Conservation (phyloP, 2,113 vertebrate species). For the Panthera tigris region DNA sequence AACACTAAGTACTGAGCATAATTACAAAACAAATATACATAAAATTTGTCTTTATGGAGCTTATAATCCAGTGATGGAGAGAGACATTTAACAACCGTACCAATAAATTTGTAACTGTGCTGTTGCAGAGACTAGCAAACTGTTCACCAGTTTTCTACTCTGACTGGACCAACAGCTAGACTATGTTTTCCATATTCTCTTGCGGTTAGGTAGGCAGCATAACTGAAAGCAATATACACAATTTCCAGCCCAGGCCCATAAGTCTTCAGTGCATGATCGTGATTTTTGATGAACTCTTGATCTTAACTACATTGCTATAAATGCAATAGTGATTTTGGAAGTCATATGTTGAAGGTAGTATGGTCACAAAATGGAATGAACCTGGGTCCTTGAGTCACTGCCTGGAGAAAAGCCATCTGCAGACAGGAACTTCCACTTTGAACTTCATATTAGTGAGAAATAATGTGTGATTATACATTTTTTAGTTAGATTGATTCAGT, state of each 20-base stretch:
- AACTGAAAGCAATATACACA: neutral
- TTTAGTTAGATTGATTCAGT: neutral
- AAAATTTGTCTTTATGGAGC: neutral
- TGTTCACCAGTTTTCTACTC: neutral
- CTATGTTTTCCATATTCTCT: neutral
- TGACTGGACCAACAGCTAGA: neutral
- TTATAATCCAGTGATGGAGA: conserved; percentile 16
- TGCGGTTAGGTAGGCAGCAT: neutral
- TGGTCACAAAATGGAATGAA: neutral
- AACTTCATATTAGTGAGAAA: neutral
- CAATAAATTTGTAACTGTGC: neutral
- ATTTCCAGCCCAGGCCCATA: neutral
- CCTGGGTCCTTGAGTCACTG: neutral
- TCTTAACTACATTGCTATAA: neutral
- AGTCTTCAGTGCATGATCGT: neutral
- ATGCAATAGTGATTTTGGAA: neutral
- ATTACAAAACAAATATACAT: neutral
- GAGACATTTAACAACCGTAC: neutral
- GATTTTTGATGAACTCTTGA: neutral
- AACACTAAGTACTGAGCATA: neutral
- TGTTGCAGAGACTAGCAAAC: neutral
- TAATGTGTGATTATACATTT: neutral
- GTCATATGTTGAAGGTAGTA: neutral
- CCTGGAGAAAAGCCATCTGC: neutral
- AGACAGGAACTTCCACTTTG: neutral